Percentiles rank a stretch among this genome's conserved stretches.
Conservation (phyloP, 2,113 vertebrate species). For the Bettongia penicillata region DNA sequence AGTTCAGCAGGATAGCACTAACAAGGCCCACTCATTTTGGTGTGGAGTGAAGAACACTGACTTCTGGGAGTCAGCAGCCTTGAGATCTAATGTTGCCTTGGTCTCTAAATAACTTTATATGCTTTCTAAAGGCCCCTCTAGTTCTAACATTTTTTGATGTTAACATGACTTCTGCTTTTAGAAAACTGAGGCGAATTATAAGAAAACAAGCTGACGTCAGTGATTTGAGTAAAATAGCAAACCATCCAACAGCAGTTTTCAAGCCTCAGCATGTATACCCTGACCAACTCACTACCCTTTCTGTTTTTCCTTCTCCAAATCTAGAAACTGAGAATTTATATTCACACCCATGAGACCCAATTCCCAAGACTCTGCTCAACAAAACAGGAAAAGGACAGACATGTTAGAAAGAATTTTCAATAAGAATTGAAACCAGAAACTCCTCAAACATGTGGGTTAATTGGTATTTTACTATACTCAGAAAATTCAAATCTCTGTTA, state of each 20-base stretch:
- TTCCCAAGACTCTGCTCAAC: not conserved
- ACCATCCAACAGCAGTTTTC: not conserved
- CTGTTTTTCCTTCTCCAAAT: not conserved
- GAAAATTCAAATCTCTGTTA: not conserved
- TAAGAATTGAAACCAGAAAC: not conserved
- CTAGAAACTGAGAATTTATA: not conserved
- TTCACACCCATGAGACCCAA: not conserved
- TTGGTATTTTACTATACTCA: not conserved
- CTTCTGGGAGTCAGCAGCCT: not conserved
- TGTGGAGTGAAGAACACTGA: not conserved
- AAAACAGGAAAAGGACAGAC: not conserved
- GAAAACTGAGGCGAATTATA: not conserved
- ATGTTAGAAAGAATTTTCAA: not conserved
- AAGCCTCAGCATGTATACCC: not conserved
- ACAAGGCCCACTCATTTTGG: not conserved
- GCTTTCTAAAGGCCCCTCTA: not conserved
- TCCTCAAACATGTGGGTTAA: not conserved
- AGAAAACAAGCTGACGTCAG: not conserved
- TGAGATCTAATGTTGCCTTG: not conserved
- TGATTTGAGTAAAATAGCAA: no score
- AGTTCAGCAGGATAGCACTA: slow-evolving; percentile 6
- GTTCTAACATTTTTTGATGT: not conserved
- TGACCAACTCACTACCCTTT: not conserved
- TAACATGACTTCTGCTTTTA: not conserved
- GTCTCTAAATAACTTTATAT: not conserved